Conservation (phyloP, 2,113 vertebrate genomes). For the Phrynosoma platyrhinos region DNA sequence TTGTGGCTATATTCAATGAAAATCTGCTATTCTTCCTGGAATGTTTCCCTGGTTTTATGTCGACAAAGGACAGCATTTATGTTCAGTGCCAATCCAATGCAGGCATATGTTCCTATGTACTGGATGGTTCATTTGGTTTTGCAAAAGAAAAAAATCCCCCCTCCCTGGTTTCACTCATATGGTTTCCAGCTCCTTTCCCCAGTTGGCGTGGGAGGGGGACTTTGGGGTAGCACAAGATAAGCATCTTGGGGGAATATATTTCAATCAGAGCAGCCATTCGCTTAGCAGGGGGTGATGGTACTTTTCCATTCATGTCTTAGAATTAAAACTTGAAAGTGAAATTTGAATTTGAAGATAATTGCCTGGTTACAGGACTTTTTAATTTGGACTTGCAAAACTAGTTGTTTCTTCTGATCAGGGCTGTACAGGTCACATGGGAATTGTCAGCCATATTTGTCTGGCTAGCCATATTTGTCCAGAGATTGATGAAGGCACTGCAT, state of each 20-base stretch:
- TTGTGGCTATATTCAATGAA: no score
- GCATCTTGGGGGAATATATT: conserved; percentile 21
- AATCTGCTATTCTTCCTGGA: no score
- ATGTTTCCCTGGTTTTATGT: no score
- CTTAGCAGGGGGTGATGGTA: conserved; percentile 14
- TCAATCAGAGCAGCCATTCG: conserved; percentile 24
- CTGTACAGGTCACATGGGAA: not conserved
- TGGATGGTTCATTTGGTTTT: conserved; percentile 34
- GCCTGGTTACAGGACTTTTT: conserved; percentile 64
- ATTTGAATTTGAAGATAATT: conserved; percentile 72
- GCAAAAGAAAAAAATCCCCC: conserved; percentile 1
- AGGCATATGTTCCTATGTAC: not conserved
- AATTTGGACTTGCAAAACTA: conserved; percentile 61
- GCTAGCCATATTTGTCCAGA: conserved; percentile 33
- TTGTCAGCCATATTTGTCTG: conserved; percentile 50
- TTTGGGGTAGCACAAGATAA: conserved; percentile 27
- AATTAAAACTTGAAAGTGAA: conserved; percentile 73
- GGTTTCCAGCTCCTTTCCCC: not conserved
- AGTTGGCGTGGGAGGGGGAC: not conserved
- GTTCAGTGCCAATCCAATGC: not conserved
- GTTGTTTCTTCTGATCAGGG: conserved; percentile 28
- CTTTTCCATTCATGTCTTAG: conserved; percentile 64
- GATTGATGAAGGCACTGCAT: not conserved
- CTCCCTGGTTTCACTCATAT: not conserved
- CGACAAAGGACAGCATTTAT: not conserved